These are phyloP conservation scores for Zaprionus ghesquierei DNA, from an alignment of 1,140 invertebrate species.

Conservation along the genomic window DNA sequence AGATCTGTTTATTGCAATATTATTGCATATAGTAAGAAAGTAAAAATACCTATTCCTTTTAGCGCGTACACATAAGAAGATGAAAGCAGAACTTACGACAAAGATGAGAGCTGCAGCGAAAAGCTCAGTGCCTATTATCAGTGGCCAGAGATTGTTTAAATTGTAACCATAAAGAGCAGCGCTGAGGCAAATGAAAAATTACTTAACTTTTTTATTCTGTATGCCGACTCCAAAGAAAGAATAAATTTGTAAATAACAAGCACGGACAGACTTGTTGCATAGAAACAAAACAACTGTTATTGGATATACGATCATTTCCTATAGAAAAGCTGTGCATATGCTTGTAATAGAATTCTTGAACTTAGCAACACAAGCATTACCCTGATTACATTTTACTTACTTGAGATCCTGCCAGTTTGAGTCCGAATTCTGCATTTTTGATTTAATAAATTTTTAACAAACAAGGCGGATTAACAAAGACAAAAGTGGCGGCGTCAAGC, in stretches of 20 bases:
- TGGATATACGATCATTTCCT: background rate
- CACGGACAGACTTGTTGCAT: background rate
- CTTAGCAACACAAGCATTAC: background rate
- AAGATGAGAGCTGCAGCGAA: background rate
- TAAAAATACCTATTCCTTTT: background rate
- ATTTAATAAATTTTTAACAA: background rate
- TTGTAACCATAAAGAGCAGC: no score
- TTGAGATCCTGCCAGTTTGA: constrained; percentile 32
- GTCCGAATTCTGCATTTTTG: constrained; percentile 15
- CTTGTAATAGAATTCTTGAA: background rate
- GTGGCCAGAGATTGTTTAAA: background rate
- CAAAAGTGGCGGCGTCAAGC: constrained; percentile 7
- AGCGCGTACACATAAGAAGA: background rate
- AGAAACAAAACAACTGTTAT: background rate
- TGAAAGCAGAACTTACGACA: background rate
- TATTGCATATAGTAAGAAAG: background rate
- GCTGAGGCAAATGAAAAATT: background rate
- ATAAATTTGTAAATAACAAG: background rate
- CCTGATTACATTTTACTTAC: background rate
- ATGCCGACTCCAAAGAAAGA: background rate
- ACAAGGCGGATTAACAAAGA: background rate
- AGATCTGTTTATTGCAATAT: background rate
- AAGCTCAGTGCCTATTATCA: background rate
- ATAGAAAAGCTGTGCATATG: background rate
- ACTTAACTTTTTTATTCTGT: background rate